A percentile compares a stretch with the other conserved stretches of the same genome.
Conservation (phyloP, 2,113 vertebrate species). For the Nycticebus coucang region DNA sequence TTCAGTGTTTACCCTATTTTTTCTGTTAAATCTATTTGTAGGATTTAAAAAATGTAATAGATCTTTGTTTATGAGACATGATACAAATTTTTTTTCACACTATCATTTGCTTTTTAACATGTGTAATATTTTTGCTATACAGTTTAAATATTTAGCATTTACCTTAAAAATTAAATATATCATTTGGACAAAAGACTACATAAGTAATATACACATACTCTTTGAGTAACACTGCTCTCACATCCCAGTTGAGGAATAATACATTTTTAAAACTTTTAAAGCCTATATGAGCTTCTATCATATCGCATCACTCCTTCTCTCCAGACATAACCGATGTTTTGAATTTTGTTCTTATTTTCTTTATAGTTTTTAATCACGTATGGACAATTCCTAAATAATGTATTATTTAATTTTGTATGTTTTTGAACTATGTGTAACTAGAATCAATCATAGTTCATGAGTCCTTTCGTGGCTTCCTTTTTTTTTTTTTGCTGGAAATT, state of each 20-base stretch:
- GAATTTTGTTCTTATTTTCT: constrained; percentile 49
- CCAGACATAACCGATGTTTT: not conserved
- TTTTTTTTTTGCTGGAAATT: not conserved
- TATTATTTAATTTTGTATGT: constrained; percentile 3
- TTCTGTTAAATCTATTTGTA: constrained; percentile 37
- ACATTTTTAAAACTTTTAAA: constrained; percentile 5
- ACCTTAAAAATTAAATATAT: constrained; percentile 43
- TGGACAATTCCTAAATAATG: not conserved
- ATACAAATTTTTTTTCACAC: not conserved
- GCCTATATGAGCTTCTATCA: not conserved
- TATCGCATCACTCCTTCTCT: not conserved
- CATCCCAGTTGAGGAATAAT: not conserved
- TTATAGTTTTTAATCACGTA: not conserved
- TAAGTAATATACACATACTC: not conserved
- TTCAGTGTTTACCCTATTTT: constrained; percentile 26
- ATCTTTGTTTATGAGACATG: not conserved
- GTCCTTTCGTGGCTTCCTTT: not conserved
- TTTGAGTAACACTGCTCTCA: constrained; percentile 6
- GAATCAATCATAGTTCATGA: constrained; percentile 16
- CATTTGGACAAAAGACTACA: not conserved
- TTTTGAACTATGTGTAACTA: not conserved
- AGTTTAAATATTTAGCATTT: constrained; percentile 29
- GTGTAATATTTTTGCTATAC: not conserved
- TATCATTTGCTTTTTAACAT: constrained; percentile 26
- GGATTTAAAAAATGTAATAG: not conserved